Base-by-base conservation (phyloP, 2,888 invertebrate genomes). In the Drosophila setosimentum region DNA sequence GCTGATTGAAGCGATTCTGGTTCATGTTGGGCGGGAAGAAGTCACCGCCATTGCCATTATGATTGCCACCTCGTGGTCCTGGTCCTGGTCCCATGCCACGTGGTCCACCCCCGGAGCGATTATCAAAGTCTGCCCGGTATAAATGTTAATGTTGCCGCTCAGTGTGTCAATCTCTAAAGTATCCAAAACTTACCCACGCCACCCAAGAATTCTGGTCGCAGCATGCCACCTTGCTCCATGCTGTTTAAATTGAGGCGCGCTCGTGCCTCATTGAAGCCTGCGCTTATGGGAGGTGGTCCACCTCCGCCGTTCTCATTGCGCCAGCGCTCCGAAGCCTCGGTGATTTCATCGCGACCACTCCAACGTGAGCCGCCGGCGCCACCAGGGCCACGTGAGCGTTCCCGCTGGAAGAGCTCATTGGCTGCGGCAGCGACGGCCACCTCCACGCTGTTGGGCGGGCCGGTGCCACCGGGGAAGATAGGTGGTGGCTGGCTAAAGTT, bases 401-500 rank as follows among this genome's bases (percentile, higher is more conserved):
- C 92, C 18, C 92, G 77, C 58, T 84, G 83, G 51, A 91, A 92
- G n/a, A 87, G 54, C 16, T 90, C 87, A 48, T 73, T 78, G 2
- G 73, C 84, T n/a, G 73, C 73, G 3, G 66, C 84, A 0, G 73
- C 85, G 2, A 69, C 78, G 7, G 58, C 64, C 2, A 67, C 82
- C 1, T 80, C 82, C 2, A 65, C 74, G 88, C 65, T 91, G 73
- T 74, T 89, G 62, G 59, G 91, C 40, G 80, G 91, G 83, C 54
- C 61, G 3, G 71, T 73, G 0, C 72, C 74, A 16, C 76, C 82
- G 1, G 80, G 67, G 73, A 93, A 91, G 32, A 91, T 76, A 18
- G 93, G 93, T 4, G 93, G 93, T 29, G 94, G 93, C 48, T 93
- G 92, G 75, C 91, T 95, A 92, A 95, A 95, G 65, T 91, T 91